These are phyloP conservation scores for Dinothrombium tinctorium DNA, from an alignment of 1,140 invertebrate genomes.

Conservation along the genomic window DNA sequence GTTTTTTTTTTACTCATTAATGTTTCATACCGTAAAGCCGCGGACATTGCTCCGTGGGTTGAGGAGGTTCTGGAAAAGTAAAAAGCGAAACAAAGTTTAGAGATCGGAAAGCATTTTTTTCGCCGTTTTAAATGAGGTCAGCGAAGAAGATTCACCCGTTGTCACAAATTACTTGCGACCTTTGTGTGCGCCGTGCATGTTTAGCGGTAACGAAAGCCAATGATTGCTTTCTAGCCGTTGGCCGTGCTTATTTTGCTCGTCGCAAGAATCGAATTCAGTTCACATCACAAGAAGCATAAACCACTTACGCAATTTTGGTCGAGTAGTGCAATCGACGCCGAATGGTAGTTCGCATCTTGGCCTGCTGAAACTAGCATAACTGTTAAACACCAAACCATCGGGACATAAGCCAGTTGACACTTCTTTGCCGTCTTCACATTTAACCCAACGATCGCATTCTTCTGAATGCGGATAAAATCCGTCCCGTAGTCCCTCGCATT, in stretches of 20 bases:
- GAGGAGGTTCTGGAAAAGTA: slow-evolving; percentile 8
- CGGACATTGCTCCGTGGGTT: slow-evolving; percentile 23
- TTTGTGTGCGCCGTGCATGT: neutral
- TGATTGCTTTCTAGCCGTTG: too few relatives aligned
- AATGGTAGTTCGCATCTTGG: slow-evolving; percentile 44
- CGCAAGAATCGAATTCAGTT: neutral
- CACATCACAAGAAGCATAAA: neutral
- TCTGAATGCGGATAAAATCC: slow-evolving; percentile 46
- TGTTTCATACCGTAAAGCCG: slow-evolving; percentile 36
- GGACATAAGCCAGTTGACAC: slow-evolving; percentile 45
- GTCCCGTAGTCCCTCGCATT: too few relatives aligned
- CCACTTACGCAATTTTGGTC: slow-evolving; percentile 46
- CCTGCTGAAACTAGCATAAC: slow-evolving; percentile 16
- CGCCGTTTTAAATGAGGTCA: neutral
- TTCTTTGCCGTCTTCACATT: slow-evolving; percentile 37
- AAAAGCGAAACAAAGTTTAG: neutral
- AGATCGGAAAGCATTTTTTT: neutral
- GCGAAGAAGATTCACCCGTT: neutral
- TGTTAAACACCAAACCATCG: slow-evolving; percentile 53
- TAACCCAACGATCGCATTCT: slow-evolving; percentile 59
- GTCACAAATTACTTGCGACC: neutral
- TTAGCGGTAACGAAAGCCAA: neutral
- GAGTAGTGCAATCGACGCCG: slow-evolving; percentile 49
- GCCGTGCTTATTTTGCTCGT: too few relatives aligned
- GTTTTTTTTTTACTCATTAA: too few relatives aligned